phyloP scores from a whole-genome alignment of 2,888 invertebrate species.

The Drosophila mimica region DNA sequence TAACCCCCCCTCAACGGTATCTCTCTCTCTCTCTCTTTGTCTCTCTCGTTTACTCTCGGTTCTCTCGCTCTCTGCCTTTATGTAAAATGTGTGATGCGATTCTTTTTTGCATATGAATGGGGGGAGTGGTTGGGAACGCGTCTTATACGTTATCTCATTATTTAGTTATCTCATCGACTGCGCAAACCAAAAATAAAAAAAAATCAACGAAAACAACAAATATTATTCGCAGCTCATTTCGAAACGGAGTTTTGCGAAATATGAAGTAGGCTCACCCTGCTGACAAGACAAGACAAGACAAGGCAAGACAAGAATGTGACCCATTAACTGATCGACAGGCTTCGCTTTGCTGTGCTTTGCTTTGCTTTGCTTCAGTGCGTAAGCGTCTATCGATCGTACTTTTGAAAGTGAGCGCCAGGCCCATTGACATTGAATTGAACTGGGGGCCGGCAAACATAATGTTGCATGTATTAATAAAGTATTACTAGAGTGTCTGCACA shows the following conservation, averaged over 20 bases:
- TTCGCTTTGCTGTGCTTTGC: neutral
- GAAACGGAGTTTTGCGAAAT: slow-evolving; percentile 12
- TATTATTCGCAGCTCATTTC: slow-evolving; percentile 13
- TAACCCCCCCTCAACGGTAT: neutral
- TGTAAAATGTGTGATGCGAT: slow-evolving; percentile 15
- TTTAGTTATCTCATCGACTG: slow-evolving; percentile 43
- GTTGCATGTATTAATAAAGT: slow-evolving; percentile 2
- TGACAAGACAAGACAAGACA: too few species aligned
- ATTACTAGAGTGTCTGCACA: neutral
- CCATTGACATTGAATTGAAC: slow-evolving; percentile 51
- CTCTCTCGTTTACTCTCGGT: too few species aligned
- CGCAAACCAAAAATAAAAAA: neutral
- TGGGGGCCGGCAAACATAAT: slow-evolving; percentile 8
- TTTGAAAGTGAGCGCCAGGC: slow-evolving; percentile 50
- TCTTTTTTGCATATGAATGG: slow-evolving; percentile 38
- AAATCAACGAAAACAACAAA: neutral
- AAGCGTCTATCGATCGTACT: slow-evolving; percentile 34
- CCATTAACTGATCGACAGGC: slow-evolving; percentile 41
- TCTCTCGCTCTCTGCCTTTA: neutral
- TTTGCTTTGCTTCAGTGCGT: slow-evolving; percentile 16
- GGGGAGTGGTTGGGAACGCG: too few species aligned
- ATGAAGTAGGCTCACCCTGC: too few species aligned
- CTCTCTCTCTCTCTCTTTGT: fast-evolving
- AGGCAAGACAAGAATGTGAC: neutral
- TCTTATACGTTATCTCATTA: slow-evolving; percentile 31